Evolutionary conservation across 2,113 vertebrate species (phyloP), one percentile per base, ranked within the genome.

Genomic region (Chelonoidis abingdonii): DNA sequence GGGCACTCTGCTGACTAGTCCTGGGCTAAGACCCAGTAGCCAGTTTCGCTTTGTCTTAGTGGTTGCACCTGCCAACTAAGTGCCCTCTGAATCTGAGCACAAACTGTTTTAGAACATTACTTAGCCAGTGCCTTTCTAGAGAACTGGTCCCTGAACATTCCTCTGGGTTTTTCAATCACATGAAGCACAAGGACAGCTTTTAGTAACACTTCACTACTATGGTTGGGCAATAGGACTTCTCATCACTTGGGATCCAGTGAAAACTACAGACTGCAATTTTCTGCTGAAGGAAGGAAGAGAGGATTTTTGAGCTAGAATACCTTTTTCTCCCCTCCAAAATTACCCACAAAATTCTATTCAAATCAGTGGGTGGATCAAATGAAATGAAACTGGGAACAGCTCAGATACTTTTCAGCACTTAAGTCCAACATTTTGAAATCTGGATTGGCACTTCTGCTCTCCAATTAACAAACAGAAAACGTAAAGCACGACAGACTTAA

Each of bases 121-220:
- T 92, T 1, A 4, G 83, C 94, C 93, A 80, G 85, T 0, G 0
- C 25, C 52, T 76, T 80, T 87, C 69, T 89, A 79, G 52, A 97
- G 76, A 93, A 81, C 78, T 69, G 50, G 50, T 84, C 54, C 79
- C 54, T 90, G 80, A 90, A 96, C 93, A n/a, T n/a, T 94, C 56
- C 62, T 90, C 47, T 80, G 47, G 52, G 83, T 44, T 87, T 96
- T 97, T 93, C 84, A 89, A 52, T 59, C 47, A 62, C 80, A 85
- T 81, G 47, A 87, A 84, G 79, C 50, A 16, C 65, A 80, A 93
- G n/a, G 22, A 56, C 16, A 90, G 52, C 54, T 69, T 75, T 93
- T 84, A 27, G 17, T 29, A 84, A 89, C 54, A 24, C 75, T 93
- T 75, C 6, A 4, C n/a, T 86, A 47, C 69, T 59, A 2, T 16